These are phyloP conservation scores for Eublepharis macularius DNA, from an alignment of 2,113 vertebrate species.

Conservation along the genomic window DNA sequence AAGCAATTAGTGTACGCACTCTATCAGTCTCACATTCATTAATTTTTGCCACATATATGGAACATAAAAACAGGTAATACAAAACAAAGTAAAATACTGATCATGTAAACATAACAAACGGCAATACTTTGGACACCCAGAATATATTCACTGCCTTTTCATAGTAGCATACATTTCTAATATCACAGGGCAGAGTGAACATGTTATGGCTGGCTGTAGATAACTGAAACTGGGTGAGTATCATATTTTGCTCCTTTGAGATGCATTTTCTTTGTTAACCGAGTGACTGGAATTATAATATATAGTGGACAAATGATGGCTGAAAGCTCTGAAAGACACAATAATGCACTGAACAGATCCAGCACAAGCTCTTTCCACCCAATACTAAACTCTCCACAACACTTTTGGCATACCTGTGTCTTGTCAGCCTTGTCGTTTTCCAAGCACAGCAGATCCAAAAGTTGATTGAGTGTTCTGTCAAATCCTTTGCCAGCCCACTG, in stretches of 20 bases:
- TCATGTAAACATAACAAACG: too few species aligned
- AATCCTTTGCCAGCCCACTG: constrained; percentile 90
- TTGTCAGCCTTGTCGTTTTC: constrained; percentile 58
- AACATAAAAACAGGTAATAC: background rate
- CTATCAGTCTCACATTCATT: background rate
- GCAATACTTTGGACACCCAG: background rate
- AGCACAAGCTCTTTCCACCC: background rate
- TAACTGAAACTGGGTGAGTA: background rate
- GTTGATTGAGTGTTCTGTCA: constrained; percentile 79
- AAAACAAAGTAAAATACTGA: background rate
- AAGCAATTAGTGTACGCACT: background rate
- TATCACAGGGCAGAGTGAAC: background rate
- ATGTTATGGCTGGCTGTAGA: background rate
- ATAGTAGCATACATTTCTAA: background rate
- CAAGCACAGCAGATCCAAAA: constrained; percentile 74
- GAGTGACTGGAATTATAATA: background rate
- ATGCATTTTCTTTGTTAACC: background rate
- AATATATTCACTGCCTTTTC: background rate
- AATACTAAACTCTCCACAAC: constrained; percentile 27
- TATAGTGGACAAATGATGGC: background rate
- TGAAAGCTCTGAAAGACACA: background rate
- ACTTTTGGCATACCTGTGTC: constrained; percentile 73
- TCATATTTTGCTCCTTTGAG: background rate
- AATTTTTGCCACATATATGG: background rate
- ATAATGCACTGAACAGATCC: background rate